Base-by-base conservation (phyloP, 2,113 vertebrate species). In the Suricata suricatta region DNA sequence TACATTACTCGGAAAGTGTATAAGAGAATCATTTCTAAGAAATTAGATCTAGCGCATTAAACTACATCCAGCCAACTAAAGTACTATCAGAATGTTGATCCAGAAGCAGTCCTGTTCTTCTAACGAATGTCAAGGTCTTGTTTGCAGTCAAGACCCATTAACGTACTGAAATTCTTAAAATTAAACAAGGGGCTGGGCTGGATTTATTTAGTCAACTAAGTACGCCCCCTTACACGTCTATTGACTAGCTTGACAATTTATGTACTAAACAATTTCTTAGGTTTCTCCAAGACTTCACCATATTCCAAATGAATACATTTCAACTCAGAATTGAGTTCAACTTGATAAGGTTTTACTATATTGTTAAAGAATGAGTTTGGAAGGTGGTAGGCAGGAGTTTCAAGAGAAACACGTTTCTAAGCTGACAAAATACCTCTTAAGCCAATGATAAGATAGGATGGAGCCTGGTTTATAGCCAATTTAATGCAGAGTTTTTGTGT, bases 11-110 rank as follows among this genome's bases (percentile, higher is more conserved):
- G 4, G 90, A 81, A 96, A 88, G 29, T 64, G 2, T 83, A 23
- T 84, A 63, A 80, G 88, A 21, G 79, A 94, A 41, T 79, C 81
- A 52, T 86, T 95, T 66, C 25, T 96, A 64, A 96, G 57, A 97
- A 95, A 92, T 94, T 81, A n/a, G 38, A 93, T 64, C 83, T 60
- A 35, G 63, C 47, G 63, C 64, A 23, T 90, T 68, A 84, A 95
- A 66, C 29, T 89, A 88, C 33, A 63, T 50, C 77, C 66, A 60
- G 52, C 47, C 69, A 63, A 87, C 84, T 81, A 64, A 64, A 84
- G 33, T 54, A 66, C 38, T 76, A 77, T 41, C 27, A 82, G 64
- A 80, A 64, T 47, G 41, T 69, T 31, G 52, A 19, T 63, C 25
- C 8, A 64, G 50, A 88, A 84, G 15, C 33, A 64, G 79, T 50